Evolutionary conservation across 2,113 vertebrate genomes (phyloP), one percentile per base, ranked within the genome.

Genomic region (Hypocryptadius cinnamomeus): DNA sequence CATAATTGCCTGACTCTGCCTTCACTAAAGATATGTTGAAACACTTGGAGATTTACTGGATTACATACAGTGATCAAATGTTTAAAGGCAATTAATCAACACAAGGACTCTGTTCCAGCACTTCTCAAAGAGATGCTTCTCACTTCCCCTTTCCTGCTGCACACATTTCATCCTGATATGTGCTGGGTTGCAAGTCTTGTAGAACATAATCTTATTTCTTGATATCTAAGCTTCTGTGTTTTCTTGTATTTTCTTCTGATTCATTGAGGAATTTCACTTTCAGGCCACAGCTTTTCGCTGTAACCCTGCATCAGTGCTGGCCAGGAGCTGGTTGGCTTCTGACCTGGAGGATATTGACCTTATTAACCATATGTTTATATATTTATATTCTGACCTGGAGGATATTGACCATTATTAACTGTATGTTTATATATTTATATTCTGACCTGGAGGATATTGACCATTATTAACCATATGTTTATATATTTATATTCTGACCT

Each of bases 81-180:
- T 56, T 23, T n/a, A 15, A 53, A 57, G 59, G 31, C 64, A 53
- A 39, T 68, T 83, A 37, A 78, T 81, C 40, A 47, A 4, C 40
- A 18, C 40, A 11, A 16, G 20, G 20, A 9, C 37, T 47, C 40
- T 61, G 39, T 11, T 24, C 15, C n/a, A 30, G 27, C 2, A 12
- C 42, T 79, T 28, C 54, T 61, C n/a, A 15, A 11, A 47, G 37
- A 60, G 30, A 7, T 28, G 40, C 17, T 54, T 61, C 33, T 54
- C 4, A 1, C 40, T 66, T 16, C 1, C 0, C 1, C n/a, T 64
- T 45, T 39, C 35, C 48, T 72, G 31, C 48, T 50, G 70, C 48
- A 25, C 25, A 11, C 2, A 0, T 44, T 61, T 39, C n/a, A 40
- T 19, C 28, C 30, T 11, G 42, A 0, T 25, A 8, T 15, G 33